phyloP scores from a whole-genome alignment of 2,113 vertebrate species.

The Carassius carassius region DNA sequence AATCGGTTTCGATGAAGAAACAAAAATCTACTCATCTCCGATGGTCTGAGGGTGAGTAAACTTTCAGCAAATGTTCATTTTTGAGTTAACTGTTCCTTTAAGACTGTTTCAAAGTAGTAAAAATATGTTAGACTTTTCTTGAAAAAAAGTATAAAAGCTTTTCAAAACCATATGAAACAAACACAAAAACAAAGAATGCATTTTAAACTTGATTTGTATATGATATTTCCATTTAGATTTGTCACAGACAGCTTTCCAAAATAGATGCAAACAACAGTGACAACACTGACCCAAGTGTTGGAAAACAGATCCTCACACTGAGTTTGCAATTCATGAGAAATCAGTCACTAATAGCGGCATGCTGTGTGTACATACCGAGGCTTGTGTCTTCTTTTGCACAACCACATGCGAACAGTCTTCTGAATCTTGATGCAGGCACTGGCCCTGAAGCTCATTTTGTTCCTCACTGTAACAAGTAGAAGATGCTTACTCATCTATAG shows the following conservation, averaged over 20 bases:
- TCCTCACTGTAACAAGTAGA: conserved; percentile 79
- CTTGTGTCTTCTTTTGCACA: conserved; percentile 94
- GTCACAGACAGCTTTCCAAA: not conserved
- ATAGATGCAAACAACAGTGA: not conserved
- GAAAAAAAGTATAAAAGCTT: not conserved
- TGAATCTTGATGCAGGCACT: conserved; percentile 95
- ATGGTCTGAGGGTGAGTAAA: too few species aligned
- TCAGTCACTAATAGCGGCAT: not conserved
- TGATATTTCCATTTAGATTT: not conserved
- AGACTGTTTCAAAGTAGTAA: too few species aligned
- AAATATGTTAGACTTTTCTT: too few species aligned
- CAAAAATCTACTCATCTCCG: too few species aligned
- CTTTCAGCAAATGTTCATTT: too few species aligned
- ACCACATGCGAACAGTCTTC: conserved; percentile 97
- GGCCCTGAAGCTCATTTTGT: conserved; percentile 95
- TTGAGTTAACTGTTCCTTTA: too few species aligned
- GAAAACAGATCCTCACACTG: not conserved
- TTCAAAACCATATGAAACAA: not conserved
- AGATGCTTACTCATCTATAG: conserved; percentile 42
- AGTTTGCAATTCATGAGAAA: conserved; percentile 3
- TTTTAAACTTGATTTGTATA: not conserved
- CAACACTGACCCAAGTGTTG: too few species aligned
- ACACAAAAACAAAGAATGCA: not conserved
- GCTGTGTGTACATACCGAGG: conserved; percentile 84
- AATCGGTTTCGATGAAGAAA: too few species aligned